Evolutionary conservation across 2,797 vertebrate species (phyloP).

Genomic region (Gorsachius magnificus): DNA sequence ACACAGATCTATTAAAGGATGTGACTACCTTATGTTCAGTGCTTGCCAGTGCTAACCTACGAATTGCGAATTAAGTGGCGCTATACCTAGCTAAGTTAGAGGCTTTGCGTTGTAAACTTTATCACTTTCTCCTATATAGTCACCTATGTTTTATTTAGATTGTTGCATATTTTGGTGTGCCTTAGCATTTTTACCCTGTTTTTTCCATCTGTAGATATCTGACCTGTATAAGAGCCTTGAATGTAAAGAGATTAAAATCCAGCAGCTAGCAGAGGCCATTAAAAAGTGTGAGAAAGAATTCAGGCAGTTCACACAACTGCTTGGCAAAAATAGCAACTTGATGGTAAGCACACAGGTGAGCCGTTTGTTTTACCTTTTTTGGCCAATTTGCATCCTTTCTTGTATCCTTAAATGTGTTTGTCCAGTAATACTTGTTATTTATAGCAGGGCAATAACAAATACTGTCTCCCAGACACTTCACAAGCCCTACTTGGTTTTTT

Average conservation of each 20-base stretch:
- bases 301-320: conserved; percentile 76
- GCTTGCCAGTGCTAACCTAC: not conserved
- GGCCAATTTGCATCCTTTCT: not conserved
- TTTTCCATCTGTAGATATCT: conserved; percentile 78
- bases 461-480: not conserved
- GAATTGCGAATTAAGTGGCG: not conserved
- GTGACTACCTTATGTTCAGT: not conserved
- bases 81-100: not conserved
- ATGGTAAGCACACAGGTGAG: conserved; percentile 83
- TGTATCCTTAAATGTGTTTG: not conserved
- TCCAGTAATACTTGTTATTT: not conserved
- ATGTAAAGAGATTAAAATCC: conserved; percentile 83
- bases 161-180: not conserved
- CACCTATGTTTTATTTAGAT: not conserved
- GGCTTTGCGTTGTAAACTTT: not conserved
- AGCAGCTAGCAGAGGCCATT: conserved; percentile 79
- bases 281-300: conserved; percentile 83
- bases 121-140: not conserved
- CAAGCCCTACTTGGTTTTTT: not conserved
- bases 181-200: not conserved
- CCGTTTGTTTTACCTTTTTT: not conserved
- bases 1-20: not conserved
- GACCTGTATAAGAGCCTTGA: conserved; percentile 82
- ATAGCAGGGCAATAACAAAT: not conserved
- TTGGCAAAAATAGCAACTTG: conserved; percentile 77